Evolutionary conservation across 2,113 vertebrate species (phyloP), one percentile per base, ranked within the genome.

Genomic region (Eleginops maclovinus): DNA sequence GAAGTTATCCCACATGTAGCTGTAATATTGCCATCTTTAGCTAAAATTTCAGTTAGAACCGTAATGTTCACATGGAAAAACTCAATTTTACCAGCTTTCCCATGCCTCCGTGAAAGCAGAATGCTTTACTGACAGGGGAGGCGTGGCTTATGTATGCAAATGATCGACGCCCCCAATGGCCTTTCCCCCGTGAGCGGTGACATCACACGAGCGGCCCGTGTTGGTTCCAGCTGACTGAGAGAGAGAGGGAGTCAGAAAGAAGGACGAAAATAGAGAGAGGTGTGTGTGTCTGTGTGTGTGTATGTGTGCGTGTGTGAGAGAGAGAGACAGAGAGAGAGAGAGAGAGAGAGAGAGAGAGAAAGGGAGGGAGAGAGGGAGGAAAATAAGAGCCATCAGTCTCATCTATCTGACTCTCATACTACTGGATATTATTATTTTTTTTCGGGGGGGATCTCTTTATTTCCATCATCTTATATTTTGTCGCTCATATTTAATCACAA

Each of bases 191-290:
- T 94, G 94, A 94, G 90, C 81, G 81, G 80, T 95, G 94, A 94
- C 89, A 94, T 95, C 93, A 94, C 92, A 58, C 54, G 84, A 83
- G 91, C 93, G 58, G 92, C 94, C 93, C 94, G 95, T 95, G 95
- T 94, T 94, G 91, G 92, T 94, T 94, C 93, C 95, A 95, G 93
- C 94, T 95, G 94, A 95, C 87, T 79, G 88, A 36, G 24, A 82
- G 81, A 75, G 81, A 79, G 78, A 75, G 83, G 72, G 78, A 62
- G 83, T 4, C 65, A 26, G 77, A 54, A 75, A 54, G 63, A 13
- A 40, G 46, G 74, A 36, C 31, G 31, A 36, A 36, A 36, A 36
- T 36, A 50, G 78, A 46, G 69, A 60, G 73, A 46, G 77, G 70
- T n/a, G 47, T 51, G 43, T 62, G 82, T 65, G 67, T 64, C 66